Evolutionary conservation across 1,140 invertebrate genomes (phyloP).

Genomic region (Hyles vespertilio): DNA sequence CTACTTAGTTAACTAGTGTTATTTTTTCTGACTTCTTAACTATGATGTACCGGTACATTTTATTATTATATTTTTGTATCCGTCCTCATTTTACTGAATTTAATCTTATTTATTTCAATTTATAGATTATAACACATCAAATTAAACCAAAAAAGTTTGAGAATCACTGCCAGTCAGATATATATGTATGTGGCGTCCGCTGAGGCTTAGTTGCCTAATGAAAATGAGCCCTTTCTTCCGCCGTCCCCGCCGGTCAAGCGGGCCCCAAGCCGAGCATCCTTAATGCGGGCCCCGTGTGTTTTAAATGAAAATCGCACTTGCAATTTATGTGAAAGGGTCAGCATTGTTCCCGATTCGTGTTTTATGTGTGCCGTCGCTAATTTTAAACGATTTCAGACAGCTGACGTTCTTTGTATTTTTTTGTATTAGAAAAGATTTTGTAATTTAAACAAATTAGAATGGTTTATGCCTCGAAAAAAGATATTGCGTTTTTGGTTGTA

Average conservation of each 20-base stretch:
- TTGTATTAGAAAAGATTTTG: too few species aligned
- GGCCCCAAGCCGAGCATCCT: conserved; percentile 48
- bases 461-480: too few species aligned
- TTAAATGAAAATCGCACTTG: conserved; percentile 64
- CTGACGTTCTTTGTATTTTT: conserved; percentile 7
- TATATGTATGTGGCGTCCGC: conserved; percentile 30
- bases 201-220: conserved; percentile 63
- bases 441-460: too few species aligned
- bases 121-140: conserved; percentile 4
- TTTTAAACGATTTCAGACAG: conserved; percentile 30
- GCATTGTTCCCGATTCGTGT: conserved; percentile 38
- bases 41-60: too few species aligned
- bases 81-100: too few species aligned
- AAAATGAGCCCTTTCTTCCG: conserved; percentile 71
- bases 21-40: too few species aligned
- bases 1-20: too few species aligned
- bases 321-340: conserved; percentile 68
- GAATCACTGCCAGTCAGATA: conserved; percentile 43
- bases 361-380: conserved; percentile 44
- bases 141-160: conserved; percentile 35
- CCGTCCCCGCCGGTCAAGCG: conserved; percentile 42
- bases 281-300: conserved; percentile 49
- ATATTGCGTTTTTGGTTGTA: too few species aligned
- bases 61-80: too few species aligned
- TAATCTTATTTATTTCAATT: background rate